Base-by-base conservation (phyloP, 92 coral and sea anemone genomes). In the Ricordea florida region DNA sequence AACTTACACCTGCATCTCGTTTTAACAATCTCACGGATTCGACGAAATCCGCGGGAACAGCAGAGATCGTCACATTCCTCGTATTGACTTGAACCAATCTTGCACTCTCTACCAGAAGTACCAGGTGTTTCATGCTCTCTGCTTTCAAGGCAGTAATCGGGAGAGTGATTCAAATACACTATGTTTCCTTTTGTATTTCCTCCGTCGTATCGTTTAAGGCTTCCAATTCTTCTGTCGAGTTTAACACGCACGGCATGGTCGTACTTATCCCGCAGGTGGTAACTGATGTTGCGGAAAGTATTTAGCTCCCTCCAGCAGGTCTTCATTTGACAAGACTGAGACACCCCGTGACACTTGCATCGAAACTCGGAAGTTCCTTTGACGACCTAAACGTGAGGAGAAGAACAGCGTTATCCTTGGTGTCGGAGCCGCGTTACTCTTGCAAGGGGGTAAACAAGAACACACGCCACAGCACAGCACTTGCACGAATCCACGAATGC, bases 271-370 rank as follows among this genome's bases (percentile, higher is more conserved):
- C n/a, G 71, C 35, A 89, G 73, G 3, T 22, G 21, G 6, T 68
- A 69, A 25, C 85, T 94, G 73, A 72, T 57, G 21, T 43, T 78
- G 26, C 77, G 70, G 73, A 87, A 84, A 47, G 22, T 45, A n/a
- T 43, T 43, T 16, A 89, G 78, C 66, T 72, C 82, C 61, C 78
- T 70, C 88, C 87, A 92, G 83, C 93, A 92, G 27, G 98, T 93
- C 52, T 79, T 73, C 33, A 78, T 33, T 45, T 42, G 62, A 63
- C 98, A 93, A 35, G 86, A 80, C 2, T 84, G 76, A 35, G 94
- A 80, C 1, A 81, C 90, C 18, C 98, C 98, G 56, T 93, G 98
- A 41, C 98, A 93, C 79, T 84, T 91, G 76, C 97, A 91, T 26
- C 74, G 62, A 23, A 79, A 40, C 38, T 44, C 52, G 34, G 57